phyloP scores from a whole-genome alignment of 2,113 vertebrate species.

The Macroglossus sobrinus region DNA sequence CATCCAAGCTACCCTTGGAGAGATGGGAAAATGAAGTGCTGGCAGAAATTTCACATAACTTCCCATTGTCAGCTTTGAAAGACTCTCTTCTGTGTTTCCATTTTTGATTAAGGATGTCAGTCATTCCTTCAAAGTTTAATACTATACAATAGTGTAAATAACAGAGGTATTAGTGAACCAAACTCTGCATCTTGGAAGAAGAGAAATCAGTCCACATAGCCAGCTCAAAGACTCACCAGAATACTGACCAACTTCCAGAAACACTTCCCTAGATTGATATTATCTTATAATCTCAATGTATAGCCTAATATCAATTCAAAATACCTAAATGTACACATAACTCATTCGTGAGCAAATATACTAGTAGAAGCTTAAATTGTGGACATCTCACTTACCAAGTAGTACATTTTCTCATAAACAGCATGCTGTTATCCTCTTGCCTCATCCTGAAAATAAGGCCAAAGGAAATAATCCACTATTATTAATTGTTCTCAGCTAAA shows the following conservation, averaged over 20 bases:
- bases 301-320: background rate
- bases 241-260: background rate
- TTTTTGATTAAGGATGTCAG: background rate
- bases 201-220: background rate
- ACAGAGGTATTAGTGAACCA: background rate
- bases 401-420: background rate
- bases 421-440: background rate
- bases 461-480: background rate
- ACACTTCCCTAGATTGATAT: background rate
- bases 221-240: background rate
- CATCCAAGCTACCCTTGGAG: background rate
- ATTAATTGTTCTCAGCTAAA: background rate
- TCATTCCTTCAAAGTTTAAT: background rate
- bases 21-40: background rate
- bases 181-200: background rate
- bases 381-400: background rate
- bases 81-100: background rate
- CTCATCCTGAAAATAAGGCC: background rate
- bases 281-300: background rate
- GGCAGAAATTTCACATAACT: background rate
- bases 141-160: background rate
- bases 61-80: background rate
- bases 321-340: background rate
- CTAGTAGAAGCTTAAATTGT: constrained; percentile 17
- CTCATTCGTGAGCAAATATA: background rate